Percentiles rank a stretch among this genome's conserved stretches.
Conservation (phyloP, 2,797 vertebrate species). For the Hylomyscus alleni region DNA sequence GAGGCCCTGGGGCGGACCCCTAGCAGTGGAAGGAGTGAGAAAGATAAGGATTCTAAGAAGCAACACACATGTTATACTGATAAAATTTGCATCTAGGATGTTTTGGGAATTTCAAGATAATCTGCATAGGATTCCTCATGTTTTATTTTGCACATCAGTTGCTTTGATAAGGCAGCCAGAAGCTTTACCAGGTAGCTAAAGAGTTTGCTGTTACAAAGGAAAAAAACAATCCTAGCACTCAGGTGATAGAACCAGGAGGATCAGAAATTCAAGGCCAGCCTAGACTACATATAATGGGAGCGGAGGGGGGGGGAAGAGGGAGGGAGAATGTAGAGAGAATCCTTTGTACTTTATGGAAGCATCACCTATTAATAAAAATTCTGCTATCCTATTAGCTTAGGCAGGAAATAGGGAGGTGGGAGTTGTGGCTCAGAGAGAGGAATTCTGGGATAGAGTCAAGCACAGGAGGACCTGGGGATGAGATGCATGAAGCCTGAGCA, state of each 20-base stretch:
- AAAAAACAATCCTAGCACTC: not conserved
- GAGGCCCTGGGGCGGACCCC: not conserved
- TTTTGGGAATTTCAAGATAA: constrained; percentile 29
- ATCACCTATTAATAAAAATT: not conserved
- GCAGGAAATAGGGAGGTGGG: not conserved
- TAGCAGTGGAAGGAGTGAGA: too few relatives aligned
- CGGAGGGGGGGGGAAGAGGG: too few relatives aligned
- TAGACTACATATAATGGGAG: not conserved
- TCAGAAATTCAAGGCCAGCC: not conserved
- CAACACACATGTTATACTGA: not conserved
- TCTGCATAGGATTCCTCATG: not conserved
- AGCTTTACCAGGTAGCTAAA: not conserved
- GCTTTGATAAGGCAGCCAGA: not conserved
- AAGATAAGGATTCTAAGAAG: not conserved
- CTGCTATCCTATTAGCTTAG: not conserved
- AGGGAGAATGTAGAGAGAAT: not conserved
- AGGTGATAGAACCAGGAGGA: not conserved
- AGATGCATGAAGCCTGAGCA: not conserved
- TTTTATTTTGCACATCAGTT: constrained; percentile 23
- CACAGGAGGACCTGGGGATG: not conserved
- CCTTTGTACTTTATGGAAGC: not conserved
- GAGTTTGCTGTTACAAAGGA: not conserved
- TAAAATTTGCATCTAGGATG: not conserved
- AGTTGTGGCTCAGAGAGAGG: not conserved
- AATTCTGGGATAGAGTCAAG: not conserved